These are phyloP conservation scores for Pristionchus exspectatus DNA, from an alignment of 2,888 invertebrate genomes.

Conservation along the genomic window DNA sequence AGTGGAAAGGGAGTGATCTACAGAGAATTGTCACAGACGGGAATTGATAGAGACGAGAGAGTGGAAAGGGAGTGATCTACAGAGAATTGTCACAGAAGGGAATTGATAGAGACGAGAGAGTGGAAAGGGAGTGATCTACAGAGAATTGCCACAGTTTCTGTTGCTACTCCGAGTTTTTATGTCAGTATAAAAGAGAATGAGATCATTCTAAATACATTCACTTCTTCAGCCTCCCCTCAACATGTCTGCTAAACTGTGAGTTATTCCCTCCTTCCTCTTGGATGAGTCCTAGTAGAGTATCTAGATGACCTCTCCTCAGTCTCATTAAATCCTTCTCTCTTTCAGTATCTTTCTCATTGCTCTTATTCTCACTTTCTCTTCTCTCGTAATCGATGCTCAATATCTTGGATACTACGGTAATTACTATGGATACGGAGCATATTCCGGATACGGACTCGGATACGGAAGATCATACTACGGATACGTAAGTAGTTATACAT, in stretches of 20 bases:
- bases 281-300: neutral
- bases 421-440: constrained; percentile 62
- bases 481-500: neutral
- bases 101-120: neutral
- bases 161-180: neutral
- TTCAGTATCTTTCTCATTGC: constrained; percentile 29
- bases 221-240: neutral
- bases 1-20: neutral
- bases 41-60: neutral
- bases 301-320: neutral
- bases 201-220: neutral
- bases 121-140: neutral
- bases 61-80: neutral
- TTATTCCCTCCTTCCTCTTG: neutral
- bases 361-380: constrained; percentile 12
- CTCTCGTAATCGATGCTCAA: constrained; percentile 36
- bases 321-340: neutral
- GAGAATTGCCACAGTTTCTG: neutral
- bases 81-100: neutral
- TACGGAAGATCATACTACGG: constrained; percentile 39
- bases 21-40: neutral
- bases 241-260: constrained; percentile 48
- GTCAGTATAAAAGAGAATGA: neutral
- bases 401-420: constrained; percentile 57
- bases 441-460: constrained; percentile 58